These are phyloP conservation scores for Leuciscus waleckii DNA, from an alignment of 2,797 vertebrate genomes.

Conservation along the genomic window DNA sequence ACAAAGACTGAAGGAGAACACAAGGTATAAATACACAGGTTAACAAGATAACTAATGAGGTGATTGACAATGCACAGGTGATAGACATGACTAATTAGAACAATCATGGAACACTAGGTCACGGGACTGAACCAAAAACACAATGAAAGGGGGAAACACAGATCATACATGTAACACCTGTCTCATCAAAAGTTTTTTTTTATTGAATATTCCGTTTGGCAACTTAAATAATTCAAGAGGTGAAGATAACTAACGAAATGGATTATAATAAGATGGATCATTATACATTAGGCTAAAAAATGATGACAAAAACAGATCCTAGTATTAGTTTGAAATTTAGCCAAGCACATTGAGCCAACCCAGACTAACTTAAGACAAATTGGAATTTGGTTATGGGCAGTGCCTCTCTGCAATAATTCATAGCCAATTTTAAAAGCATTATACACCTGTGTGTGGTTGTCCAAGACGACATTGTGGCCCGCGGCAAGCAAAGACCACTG, in stretches of 20 bases:
- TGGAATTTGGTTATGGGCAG: constrained; percentile 1
- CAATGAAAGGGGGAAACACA: no score
- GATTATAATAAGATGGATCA: neutral
- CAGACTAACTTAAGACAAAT: constrained; percentile 14
- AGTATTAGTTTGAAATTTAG: neutral
- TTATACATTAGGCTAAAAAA: neutral
- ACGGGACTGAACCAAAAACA: no score
- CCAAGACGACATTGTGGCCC: neutral
- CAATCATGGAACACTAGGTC: no score
- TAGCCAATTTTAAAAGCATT: constrained; percentile 12
- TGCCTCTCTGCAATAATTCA: neutral
- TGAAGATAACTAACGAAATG: constrained; percentile 1
- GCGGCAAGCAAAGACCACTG: neutral
- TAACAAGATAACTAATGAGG: no score
- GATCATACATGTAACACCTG: neutral
- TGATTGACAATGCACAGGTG: no score
- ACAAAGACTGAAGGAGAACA: no score
- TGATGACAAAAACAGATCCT: constrained; percentile 9
- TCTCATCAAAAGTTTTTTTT: constrained; percentile 1
- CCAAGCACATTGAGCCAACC: neutral
- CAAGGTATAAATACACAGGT: no score
- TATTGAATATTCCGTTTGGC: neutral
- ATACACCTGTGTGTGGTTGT: constrained; percentile 41
- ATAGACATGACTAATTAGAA: no score
- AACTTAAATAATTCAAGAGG: constrained; percentile 26